Evolutionary conservation across 2,113 vertebrate species (phyloP), one percentile per base, ranked within the genome.

Genomic region (Rhinichthys klamathensis): DNA sequence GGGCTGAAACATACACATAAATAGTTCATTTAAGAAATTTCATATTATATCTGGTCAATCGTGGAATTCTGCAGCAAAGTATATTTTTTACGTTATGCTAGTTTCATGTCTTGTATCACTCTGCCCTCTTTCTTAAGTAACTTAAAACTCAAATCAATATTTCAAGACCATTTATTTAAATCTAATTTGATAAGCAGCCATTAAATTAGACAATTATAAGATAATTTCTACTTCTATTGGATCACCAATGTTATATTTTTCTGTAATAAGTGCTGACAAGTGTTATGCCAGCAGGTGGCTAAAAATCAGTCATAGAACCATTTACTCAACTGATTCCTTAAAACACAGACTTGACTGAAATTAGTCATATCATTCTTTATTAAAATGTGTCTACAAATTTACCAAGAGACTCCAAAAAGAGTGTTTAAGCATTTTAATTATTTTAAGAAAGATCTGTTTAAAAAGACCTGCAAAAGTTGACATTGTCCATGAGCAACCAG

Each of bases 401-500:
- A 69, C 65, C 21, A 21, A 69, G 65, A 18, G 16, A 21, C 13
- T 18, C 30, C 6, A 67, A 69, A 35, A 56, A 56, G 18, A 56
- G 18, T 16, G 54, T 61, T 61, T 13, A 69, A 21, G 16, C 65
- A 32, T 16, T 35, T 23, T 70, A 32, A 67, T 1, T 1, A 67
- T 8, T 18, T 27, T 27, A 27, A 18, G 1, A 6, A 32, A 67
- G 3, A 65, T 30, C 13, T 25, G 18, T 73, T 73, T 49, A 74
- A 32, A 54, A 35, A 21, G 92, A 99, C 98, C 96, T 98, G 97
- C 98, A 99, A 92, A 99, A 99, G 94, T 99, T 99, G 86, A 98
- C 98, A 0, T 99, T 99, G 93, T 99, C 98, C 98, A 99, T 97
- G 60, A 99, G 93, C 79, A 99, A 95, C 98, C 98, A 99, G 84